phyloP scores from a whole-genome alignment of 2,888 invertebrate genomes.

The Drosophila kambysellisi region DNA sequence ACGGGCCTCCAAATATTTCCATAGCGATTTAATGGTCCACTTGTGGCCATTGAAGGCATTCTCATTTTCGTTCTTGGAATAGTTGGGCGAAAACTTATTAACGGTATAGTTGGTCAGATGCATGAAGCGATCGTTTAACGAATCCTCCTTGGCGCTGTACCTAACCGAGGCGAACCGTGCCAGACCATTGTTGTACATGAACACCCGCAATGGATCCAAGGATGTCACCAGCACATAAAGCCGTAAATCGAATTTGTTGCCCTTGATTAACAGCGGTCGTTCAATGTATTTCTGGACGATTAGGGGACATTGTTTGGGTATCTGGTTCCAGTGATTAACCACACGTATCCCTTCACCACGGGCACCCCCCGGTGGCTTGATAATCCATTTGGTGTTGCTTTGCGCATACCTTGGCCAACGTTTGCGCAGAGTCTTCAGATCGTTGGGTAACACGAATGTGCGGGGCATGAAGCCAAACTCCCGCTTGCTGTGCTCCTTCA shows the following conservation, averaged over 20 bases:
- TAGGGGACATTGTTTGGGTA: constrained; percentile 95
- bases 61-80: constrained; percentile 95
- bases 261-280: constrained; percentile 94
- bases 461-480: constrained; percentile 96
- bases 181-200: constrained; percentile 97
- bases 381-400: constrained; percentile 95
- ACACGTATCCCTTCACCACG: constrained; percentile 98
- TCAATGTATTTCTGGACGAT: constrained; percentile 96
- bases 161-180: constrained; percentile 98
- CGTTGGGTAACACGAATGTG: constrained; percentile 96
- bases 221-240: constrained; percentile 98
- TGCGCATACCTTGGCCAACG: constrained; percentile 93
- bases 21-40: constrained; percentile 91
- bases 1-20: constrained; percentile 87
- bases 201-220: constrained; percentile 96
- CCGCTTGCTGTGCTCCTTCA: constrained; percentile 86
- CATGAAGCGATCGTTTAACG: constrained; percentile 94
- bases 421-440: constrained; percentile 91
- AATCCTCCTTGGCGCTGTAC: constrained; percentile 92
- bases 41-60: constrained; percentile 97
- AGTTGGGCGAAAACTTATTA: constrained; percentile 93
- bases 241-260: constrained; percentile 98
- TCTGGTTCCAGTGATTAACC: constrained; percentile 96
- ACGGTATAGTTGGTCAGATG: constrained; percentile 97
- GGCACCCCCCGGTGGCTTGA: constrained; percentile 99